Evolutionary conservation across 2,113 vertebrate genomes (phyloP).

Genomic region (Otolemur garnettii): DNA sequence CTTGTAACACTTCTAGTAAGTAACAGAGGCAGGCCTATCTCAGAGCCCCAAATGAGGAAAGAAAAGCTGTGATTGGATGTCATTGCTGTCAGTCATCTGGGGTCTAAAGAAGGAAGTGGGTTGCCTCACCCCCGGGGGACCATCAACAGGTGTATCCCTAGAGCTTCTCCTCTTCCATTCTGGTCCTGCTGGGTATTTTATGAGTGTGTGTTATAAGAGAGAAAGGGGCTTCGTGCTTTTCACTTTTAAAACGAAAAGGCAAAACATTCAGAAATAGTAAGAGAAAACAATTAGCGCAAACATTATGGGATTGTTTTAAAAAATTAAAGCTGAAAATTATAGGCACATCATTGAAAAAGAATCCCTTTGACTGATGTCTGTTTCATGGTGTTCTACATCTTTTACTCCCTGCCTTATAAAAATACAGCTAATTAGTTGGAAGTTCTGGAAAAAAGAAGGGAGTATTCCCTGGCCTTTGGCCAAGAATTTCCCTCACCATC

Average conservation of each 20-base stretch:
- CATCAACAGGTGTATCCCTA: not conserved
- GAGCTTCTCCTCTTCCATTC: not conserved
- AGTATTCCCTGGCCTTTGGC: conserved; percentile 30
- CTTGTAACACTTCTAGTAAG: not conserved
- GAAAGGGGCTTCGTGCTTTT: not conserved
- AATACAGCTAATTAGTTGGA: conserved; percentile 58
- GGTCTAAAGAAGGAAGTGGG: not conserved
- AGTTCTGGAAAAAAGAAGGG: conserved; percentile 55
- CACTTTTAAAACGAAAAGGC: not conserved
- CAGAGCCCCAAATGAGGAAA: not conserved
- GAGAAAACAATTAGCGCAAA: not conserved
- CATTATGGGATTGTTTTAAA: not conserved
- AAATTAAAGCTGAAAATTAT: not conserved
- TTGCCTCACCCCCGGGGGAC: too few relatives aligned
- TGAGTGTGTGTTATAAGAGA: not conserved
- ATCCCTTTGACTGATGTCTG: not conserved
- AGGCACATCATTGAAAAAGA: not conserved
- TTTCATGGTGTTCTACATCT: not conserved
- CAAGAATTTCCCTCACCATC: conserved; percentile 7
- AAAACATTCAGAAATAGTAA: not conserved
- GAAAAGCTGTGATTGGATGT: not conserved
- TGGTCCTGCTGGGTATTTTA: too few relatives aligned
- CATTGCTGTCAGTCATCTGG: not conserved
- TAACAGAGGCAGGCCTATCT: not conserved
- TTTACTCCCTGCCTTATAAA: conserved; percentile 60